Base-by-base conservation (phyloP, 2,888 invertebrate genomes). In the Lochmaea capreae region DNA sequence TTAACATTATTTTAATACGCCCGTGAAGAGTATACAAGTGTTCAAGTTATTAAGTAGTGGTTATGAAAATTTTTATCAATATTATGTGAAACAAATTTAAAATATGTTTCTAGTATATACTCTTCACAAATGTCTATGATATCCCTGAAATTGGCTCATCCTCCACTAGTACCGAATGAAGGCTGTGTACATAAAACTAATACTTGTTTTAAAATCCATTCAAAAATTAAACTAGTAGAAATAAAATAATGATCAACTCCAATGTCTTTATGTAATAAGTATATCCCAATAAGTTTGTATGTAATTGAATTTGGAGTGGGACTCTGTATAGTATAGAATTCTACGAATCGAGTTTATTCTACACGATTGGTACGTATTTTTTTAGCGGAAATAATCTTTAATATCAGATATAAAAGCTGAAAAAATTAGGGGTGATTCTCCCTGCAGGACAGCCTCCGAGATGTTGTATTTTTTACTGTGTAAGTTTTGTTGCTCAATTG, bases 1-100 rank as follows among this genome's bases (percentile, higher is more conserved):
- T 84, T 42, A 61, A 18, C n/a, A 26, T 63, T 59, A 43, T 16
- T 49, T 39, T n/a, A 42, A 33, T 16, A 42, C n/a, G 10, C 5
- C n/a, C 10, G 39, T 43, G 54, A 59, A 67, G 58, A 67, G 46
- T 59, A 59, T 43, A 54, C n/a, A 54, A n/a, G 52, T 52, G 8
- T 49, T 49, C 4, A 5, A 43, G 11, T 33, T 33, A 5, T 33
- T 33, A 5, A 12, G 43, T 43, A 43, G 10, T 11, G 43, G 5
- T 11, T 12, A 43, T 43, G 11, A 43, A 11, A 43, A 33, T 33
- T 33, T 33, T 0, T 0, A 33, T 33, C 4, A 5, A 3, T 33
- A 33, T 33, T 4, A 33, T 5, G 4, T 8, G 6, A 8, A 33
- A 33, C 33, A 46, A 54, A 18, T 18, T 18, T 16, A 9, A 54